Evolutionary conservation across 2,888 invertebrate species (phyloP), one percentile per base, ranked within the genome.

Genomic region (Drosophila colorata): DNA sequence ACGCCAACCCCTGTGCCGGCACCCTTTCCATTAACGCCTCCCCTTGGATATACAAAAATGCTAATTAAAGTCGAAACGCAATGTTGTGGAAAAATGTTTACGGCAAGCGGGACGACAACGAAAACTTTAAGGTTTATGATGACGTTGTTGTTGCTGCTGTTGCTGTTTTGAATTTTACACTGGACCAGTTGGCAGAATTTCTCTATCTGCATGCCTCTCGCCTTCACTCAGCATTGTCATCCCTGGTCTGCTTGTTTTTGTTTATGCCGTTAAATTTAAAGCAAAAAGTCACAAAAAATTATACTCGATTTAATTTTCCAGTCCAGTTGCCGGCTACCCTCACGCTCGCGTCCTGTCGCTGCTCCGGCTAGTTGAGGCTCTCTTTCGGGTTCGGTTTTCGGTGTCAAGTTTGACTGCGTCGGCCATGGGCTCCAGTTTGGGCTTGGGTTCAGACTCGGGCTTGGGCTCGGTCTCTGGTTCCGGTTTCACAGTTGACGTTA

Each of bases 221-320:
- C 23, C 25, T 11, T 31, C 20, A 9, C 40, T 56, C 55, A 25
- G 8, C 57, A 38, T 57, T 61, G 74, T 43, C 57, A 48, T 58
- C 67, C 57, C 44, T 61, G 43, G 33, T 20, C 46, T 18, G 38
- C 48, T 57, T 74, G 66, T 60, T 72, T 53, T 74, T 73, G 71
- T 75, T 73, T 63, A 68, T 72, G 77, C 65, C 73, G 66, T 71
- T 46, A 68, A 78, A 67, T 80, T 81, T 83, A 80, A 81, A 74
- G 76, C 80, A 71, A 73, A 75, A 72, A 74, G 74, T 71, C 72
- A 72, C 69, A 78, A 78, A 87, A 88, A 88, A 87, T 81, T 82
- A 71, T 86, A 87, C 79, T 84, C 87, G 74, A 90, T 90, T 89
- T 90, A 89, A 89, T 90, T 90, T 90, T 90, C 87, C 88, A 89